Conservation (phyloP, 2,797 vertebrate species). For the Brachyalestes nurse region DNA sequence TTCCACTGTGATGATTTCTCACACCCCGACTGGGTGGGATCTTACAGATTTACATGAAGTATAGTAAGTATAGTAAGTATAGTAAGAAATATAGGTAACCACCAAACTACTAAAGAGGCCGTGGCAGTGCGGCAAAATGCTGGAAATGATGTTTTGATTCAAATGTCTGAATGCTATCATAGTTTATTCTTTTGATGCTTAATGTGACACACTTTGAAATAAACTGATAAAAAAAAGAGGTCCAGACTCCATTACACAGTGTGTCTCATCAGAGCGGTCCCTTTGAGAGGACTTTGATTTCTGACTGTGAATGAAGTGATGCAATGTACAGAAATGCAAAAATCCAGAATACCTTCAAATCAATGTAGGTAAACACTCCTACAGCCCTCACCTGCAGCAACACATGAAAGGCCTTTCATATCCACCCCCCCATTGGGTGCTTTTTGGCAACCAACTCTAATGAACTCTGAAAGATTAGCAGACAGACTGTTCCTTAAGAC, state of each 20-base stretch:
- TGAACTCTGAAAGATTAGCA: conserved; percentile 5
- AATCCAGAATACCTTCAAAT: conserved; percentile 6
- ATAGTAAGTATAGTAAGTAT: too few relatives aligned
- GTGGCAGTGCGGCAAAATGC: background rate
- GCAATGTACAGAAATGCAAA: conserved; percentile 45
- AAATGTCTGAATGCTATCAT: background rate
- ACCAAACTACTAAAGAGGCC: background rate
- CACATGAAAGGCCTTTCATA: conserved; percentile 1
- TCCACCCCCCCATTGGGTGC: background rate
- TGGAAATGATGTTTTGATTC: background rate
- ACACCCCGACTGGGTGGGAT: too few relatives aligned
- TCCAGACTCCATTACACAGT: background rate
- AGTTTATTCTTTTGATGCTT: background rate
- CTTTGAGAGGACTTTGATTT: conserved; percentile 33
- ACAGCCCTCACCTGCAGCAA: conserved; percentile 25
- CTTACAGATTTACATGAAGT: too few relatives aligned
- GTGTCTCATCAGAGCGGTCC: conserved; percentile 6
- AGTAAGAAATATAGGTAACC: too few relatives aligned
- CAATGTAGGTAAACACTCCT: conserved; percentile 1
- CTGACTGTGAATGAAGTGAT: conserved; percentile 47
- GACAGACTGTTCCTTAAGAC: background rate
- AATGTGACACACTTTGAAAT: background rate
- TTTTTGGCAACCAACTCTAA: background rate
- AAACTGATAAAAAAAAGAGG: background rate
- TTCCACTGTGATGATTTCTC: too few relatives aligned